Evolutionary conservation across 2,888 invertebrate species (phyloP), one percentile per base, ranked within the genome.

Genomic region (Cancer borealis): DNA sequence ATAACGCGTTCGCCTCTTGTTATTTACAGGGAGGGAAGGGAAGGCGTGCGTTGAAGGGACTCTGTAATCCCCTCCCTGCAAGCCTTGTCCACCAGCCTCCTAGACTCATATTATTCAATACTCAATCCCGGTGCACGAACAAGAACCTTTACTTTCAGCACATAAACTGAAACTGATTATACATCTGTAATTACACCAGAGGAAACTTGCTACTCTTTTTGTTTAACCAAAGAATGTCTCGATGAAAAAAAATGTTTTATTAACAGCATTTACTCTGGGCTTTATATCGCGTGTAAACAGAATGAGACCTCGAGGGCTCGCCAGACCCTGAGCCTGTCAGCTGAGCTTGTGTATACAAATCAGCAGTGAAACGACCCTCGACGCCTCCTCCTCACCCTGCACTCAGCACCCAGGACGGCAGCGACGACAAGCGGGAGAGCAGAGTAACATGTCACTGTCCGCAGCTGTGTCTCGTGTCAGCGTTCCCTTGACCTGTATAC

Each of bases 271-370:
- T 39, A 84, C 39, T 84, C 39, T 84, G 84, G 84, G 84, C 10
- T 84, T 39, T 84, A 84, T 84, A 84, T 84, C 84, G 30, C 39
- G 84, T 30, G 84, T 84, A 30, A 39, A 84, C 84, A 84, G 3
- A 3, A 14, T 84, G 84, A 84, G 45, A 66, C 66, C 45, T 91
- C 17, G 66, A 91, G 45, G 6, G n/a, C 46, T 66, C 39, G 46
- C 39, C 17, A 3, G 91, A 30, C 66, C 39, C 21, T 91, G 66
- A 45, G 91, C 30, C 39, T 66, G 46, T 91, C 91, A 91, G 91
- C 66, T 91, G 91, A 91, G 45, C 91, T 45, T 91, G 66, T 66
- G 91, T 91, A 66, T 39, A 91, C 39, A 91, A 54, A 45, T 60
- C 49, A 21, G 45, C 30, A 39, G 47, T 8, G 39, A 39, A 4